Percentiles rank a stretch among this genome's conserved stretches.
Conservation (phyloP, 1,140 invertebrate genomes). For the Wiebesia pumilae region DNA sequence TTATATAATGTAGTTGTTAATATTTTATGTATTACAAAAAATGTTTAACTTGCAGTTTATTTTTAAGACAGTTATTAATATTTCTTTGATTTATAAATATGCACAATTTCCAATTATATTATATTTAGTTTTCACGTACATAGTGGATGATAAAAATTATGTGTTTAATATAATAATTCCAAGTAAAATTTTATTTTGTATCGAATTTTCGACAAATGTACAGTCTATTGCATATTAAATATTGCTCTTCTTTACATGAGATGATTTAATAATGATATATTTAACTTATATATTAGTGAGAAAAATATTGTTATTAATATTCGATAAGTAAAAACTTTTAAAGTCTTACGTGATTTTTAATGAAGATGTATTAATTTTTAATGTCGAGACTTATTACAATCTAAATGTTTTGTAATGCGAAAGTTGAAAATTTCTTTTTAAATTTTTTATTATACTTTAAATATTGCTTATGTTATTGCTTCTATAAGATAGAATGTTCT, state of each 20-base stretch:
- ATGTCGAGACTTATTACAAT: neutral
- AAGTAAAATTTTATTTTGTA: too few species aligned
- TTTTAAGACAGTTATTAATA: too few species aligned
- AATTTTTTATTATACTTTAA: neutral
- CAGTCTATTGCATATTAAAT: neutral
- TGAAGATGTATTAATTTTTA: too few species aligned
- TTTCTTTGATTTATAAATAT: too few species aligned
- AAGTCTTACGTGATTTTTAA: too few species aligned
- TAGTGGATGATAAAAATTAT: too few species aligned
- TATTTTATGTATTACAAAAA: too few species aligned
- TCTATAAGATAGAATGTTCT: neutral
- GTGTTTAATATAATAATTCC: too few species aligned
- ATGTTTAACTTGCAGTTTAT: too few species aligned
- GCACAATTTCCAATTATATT: too few species aligned
- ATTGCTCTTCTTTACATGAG: neutral
- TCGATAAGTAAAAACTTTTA: neutral
- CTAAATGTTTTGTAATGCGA: neutral
- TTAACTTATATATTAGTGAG: neutral
- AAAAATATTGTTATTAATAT: neutral
- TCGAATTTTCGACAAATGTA: neutral
- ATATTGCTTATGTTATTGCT: neutral
- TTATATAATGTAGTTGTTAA: too few species aligned
- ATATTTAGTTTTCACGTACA: too few species aligned
- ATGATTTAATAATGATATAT: neutral
- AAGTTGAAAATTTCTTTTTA: neutral